Conservation (phyloP, 2,797 vertebrate species). For the Pitangus sulphuratus region DNA sequence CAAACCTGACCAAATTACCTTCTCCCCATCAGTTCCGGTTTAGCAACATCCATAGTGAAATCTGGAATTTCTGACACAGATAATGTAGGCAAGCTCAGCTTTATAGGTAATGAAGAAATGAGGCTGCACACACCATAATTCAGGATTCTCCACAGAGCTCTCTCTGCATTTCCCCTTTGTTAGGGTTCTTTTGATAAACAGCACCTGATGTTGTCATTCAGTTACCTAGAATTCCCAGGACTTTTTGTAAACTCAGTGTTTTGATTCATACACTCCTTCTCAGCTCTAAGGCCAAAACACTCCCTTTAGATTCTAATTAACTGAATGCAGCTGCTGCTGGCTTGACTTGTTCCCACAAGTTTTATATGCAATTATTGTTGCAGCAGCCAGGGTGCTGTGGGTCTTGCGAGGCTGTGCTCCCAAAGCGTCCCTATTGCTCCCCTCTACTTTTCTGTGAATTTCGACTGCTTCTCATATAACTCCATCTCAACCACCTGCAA, state of each 20-base stretch:
- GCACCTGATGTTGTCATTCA: no score
- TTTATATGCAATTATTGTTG: neutral
- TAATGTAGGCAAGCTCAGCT: neutral
- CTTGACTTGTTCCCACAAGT: no score
- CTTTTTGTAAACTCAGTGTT: no score
- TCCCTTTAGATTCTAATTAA: no score
- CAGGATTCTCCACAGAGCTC: no score
- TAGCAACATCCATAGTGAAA: neutral
- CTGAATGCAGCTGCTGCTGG: no score
- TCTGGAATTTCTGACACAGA: neutral
- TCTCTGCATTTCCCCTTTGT: no score
- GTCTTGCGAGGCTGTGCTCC: neutral
- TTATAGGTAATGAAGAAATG: neutral
- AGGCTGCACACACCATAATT: no score
- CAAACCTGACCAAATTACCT: neutral
- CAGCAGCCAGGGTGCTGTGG: neutral
- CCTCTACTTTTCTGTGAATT: neutral
- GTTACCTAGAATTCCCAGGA: no score
- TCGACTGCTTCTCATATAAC: neutral
- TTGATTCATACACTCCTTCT: no score
- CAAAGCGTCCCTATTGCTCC: neutral
- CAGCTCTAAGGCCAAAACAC: no score
- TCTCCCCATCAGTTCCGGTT: fast-evolving
- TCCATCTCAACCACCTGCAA: neutral
- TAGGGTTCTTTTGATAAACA: no score